Evolutionary conservation across 1,140 invertebrate species (phyloP).

Genomic region (Aphelenchoides avenae): DNA sequence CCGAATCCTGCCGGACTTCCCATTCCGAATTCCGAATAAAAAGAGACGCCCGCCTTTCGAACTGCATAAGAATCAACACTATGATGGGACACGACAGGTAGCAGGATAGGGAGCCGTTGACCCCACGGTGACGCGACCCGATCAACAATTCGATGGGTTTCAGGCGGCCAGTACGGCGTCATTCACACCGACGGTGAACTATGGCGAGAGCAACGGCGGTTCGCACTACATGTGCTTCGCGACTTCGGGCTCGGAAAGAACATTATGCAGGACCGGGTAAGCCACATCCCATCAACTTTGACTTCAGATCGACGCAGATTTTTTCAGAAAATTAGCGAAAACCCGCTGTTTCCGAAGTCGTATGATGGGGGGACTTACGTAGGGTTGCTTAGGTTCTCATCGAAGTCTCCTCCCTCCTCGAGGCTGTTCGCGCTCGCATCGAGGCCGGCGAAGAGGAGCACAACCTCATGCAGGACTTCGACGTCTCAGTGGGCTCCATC

Average conservation of each 20-base stretch:
- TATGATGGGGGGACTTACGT: too few relatives aligned
- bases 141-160: too few relatives aligned
- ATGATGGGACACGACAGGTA: neutral
- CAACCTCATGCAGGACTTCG: neutral
- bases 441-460: constrained; percentile 6
- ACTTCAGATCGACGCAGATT: too few relatives aligned
- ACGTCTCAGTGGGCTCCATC: constrained; percentile 4
- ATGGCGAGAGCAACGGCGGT: constrained; percentile 77
- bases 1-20: neutral
- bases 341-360: neutral
- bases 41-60: neutral
- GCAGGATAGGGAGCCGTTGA: too few relatives aligned
- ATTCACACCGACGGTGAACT: constrained; percentile 68
- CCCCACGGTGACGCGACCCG: too few relatives aligned
- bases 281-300: too few relatives aligned
- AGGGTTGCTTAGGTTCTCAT: constrained; percentile 22
- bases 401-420: constrained; percentile 31
- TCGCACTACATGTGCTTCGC: constrained; percentile 70
- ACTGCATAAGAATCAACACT: neutral
- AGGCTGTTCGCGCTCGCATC: constrained; percentile 23
- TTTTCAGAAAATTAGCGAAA: too few relatives aligned
- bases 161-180: constrained; percentile 4
- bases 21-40: neutral
- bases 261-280: constrained; percentile 69
- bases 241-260: constrained; percentile 71